These are phyloP conservation scores for Morphnarchus princeps DNA, from an alignment of 2,113 vertebrate species.

Conservation along the genomic window DNA sequence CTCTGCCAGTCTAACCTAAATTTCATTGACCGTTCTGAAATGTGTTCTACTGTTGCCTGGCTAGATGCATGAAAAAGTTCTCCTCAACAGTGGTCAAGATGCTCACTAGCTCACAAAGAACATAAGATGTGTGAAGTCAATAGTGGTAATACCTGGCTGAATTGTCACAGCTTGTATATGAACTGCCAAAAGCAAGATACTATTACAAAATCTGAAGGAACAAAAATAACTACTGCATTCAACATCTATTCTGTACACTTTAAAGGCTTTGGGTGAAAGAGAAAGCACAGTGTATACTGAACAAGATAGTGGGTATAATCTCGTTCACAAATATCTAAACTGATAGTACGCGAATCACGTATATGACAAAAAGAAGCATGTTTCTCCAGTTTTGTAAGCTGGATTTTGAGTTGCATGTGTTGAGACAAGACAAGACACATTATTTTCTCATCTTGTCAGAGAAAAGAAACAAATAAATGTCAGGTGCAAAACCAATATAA, in stretches of 20 bases:
- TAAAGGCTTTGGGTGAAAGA: background rate
- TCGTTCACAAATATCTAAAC: background rate
- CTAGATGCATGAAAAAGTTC: background rate
- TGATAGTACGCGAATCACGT: background rate
- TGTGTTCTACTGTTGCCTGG: background rate
- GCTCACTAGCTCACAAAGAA: background rate
- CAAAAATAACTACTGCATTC: background rate
- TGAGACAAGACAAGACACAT: background rate
- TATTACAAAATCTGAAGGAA: background rate
- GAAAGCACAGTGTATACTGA: background rate
- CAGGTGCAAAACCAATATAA: background rate
- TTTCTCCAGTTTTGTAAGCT: background rate
- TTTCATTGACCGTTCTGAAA: background rate
- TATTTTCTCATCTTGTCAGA: background rate
- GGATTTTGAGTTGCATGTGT: background rate
- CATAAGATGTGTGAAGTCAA: background rate
- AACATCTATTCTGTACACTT: background rate
- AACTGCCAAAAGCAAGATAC: background rate
- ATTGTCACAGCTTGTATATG: background rate
- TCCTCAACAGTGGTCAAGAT: background rate
- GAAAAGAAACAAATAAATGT: background rate
- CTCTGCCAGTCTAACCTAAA: background rate
- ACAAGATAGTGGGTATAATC: background rate
- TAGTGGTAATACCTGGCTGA: background rate
- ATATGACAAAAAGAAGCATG: background rate